Percentiles rank a stretch among this genome's conserved stretches.
phyloP scores from a whole-genome alignment of 2,888 invertebrate genomes.

The Cephus spinipes region DNA sequence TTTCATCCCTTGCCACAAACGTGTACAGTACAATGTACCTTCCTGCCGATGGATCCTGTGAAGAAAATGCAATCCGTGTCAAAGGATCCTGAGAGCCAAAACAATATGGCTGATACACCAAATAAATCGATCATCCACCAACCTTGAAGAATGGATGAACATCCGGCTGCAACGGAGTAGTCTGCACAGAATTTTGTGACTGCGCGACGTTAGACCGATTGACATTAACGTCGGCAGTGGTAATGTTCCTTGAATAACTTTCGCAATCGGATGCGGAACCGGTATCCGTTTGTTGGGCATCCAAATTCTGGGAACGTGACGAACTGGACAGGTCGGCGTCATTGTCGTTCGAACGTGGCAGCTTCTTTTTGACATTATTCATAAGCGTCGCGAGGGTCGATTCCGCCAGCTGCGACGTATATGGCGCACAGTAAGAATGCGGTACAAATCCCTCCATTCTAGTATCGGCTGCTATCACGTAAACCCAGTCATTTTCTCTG shows the following conservation, averaged over 20 bases:
- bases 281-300: slow-evolving; percentile 62
- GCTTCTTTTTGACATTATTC: slow-evolving; percentile 82
- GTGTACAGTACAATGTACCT: slow-evolving; percentile 93
- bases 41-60: slow-evolving; percentile 83
- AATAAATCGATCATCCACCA: not conserved
- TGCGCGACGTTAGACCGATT: slow-evolving; percentile 65
- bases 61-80: not conserved
- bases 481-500: slow-evolving; percentile 97
- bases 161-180: slow-evolving; percentile 68
- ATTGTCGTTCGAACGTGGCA: slow-evolving; percentile 73
- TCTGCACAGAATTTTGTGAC: slow-evolving; percentile 69
- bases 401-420: slow-evolving; percentile 82
- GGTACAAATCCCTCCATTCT: slow-evolving; percentile 95
- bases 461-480: slow-evolving; percentile 91
- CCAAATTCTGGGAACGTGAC: slow-evolving; percentile 54
- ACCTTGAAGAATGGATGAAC: slow-evolving; percentile 73
- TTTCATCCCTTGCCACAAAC: slow-evolving; percentile 92
- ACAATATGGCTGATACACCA: not conserved
- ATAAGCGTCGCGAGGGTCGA: slow-evolving; percentile 70
- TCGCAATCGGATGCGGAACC: slow-evolving; percentile 74
- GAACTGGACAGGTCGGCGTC: slow-evolving; percentile 55
- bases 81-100: not conserved
- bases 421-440: slow-evolving; percentile 92
- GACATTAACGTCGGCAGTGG: slow-evolving; percentile 62
- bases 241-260: slow-evolving; percentile 71